A percentile compares a stretch with the other conserved stretches of the same genome.
These are phyloP conservation scores for Merops nubicus DNA, from an alignment of 2,113 vertebrate genomes.

Conservation along the genomic window DNA sequence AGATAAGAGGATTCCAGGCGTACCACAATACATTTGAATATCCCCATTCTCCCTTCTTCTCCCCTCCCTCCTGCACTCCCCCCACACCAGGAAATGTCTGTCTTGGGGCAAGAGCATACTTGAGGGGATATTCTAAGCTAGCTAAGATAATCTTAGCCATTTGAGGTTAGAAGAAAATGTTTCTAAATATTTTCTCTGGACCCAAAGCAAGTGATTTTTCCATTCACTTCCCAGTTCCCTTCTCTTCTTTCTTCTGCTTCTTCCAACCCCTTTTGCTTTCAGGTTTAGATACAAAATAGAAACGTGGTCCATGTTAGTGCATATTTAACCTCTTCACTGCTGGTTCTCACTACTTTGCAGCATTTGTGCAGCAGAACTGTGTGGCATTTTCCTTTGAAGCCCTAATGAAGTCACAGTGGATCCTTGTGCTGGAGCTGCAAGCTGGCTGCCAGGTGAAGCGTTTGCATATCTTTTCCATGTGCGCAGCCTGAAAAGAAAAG, in stretches of 20 bases:
- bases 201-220: neutral
- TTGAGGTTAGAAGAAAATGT: neutral
- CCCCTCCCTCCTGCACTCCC: neutral
- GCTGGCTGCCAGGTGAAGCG: conserved; percentile 14
- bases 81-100: neutral
- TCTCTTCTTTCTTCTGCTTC: neutral
- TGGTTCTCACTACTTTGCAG: neutral
- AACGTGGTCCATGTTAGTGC: neutral
- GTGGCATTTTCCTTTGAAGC: conserved; percentile 15
- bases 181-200: neutral
- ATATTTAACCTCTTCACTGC: conserved; percentile 28
- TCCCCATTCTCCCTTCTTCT: neutral
- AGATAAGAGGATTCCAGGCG: conserved; percentile 61
- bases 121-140: neutral
- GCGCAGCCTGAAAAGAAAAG: neutral
- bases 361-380: neutral
- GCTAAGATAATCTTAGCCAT: neutral
- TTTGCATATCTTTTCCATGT: neutral
- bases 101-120: neutral
- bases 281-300: neutral
- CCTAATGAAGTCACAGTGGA: neutral
- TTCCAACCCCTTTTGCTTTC: neutral
- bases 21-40: neutral
- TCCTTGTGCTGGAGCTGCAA: neutral
- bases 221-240: neutral